These are phyloP conservation scores for Siderastrea radians DNA, from an alignment of 92 coral and sea anemone genomes.

Conservation along the genomic window DNA sequence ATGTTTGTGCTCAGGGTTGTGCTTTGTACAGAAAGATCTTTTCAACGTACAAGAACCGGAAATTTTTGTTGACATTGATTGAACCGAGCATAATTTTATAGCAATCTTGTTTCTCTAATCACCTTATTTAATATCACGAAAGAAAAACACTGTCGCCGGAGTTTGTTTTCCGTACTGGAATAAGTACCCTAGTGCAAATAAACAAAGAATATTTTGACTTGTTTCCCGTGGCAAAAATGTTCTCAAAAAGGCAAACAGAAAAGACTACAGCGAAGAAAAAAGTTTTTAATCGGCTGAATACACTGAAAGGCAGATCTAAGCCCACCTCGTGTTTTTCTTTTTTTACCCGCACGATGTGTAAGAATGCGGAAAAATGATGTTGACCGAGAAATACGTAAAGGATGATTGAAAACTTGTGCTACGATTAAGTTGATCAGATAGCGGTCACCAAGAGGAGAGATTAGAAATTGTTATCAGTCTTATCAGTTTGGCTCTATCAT, in stretches of 20 bases:
- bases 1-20: not conserved
- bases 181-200: not conserved
- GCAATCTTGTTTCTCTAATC: not conserved
- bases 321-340: no score
- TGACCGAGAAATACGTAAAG: not conserved
- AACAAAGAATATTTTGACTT: not conserved
- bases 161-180: not conserved
- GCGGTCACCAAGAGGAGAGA: not conserved
- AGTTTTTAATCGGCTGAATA: not conserved
- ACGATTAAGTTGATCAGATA: not conserved
- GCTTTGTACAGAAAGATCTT: not conserved
- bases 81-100: not conserved
- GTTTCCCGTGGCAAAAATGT: not conserved
- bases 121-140: not conserved
- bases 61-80: slow-evolving; percentile 1
- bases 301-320: no score
- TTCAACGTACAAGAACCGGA: not conserved
- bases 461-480: slow-evolving; percentile 9
- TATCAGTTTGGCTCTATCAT: not conserved
- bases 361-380: not conserved
- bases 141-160: not conserved
- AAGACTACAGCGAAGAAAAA: not conserved
- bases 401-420: not conserved
- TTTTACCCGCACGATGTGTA: no score
- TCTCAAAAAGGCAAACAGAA: not conserved